These are phyloP conservation scores for Syrphus vitripennis DNA, from an alignment of 2,888 invertebrate genomes.

Conservation along the genomic window DNA sequence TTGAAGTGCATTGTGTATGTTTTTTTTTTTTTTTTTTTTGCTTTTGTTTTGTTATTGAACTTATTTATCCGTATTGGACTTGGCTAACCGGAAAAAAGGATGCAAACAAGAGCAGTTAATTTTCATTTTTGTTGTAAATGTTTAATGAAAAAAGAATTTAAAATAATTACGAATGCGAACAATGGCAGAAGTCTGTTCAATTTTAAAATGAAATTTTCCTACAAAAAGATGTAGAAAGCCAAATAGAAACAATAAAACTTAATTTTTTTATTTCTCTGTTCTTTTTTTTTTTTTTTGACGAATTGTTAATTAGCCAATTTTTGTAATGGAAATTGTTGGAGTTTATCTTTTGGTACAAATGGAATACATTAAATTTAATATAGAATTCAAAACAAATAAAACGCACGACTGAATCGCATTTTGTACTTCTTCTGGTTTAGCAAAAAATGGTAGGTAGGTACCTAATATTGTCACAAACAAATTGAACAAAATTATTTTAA, in stretches of 20 bases:
- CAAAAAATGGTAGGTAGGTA: neutral
- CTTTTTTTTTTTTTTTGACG: neutral
- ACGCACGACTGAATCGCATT: neutral
- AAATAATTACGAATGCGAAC: conserved; percentile 11
- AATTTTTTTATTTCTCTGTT: neutral
- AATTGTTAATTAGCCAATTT: conserved; percentile 1
- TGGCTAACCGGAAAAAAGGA: conserved; percentile 17
- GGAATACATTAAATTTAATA: neutral
- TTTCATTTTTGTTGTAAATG: neutral
- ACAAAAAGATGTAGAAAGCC: neutral
- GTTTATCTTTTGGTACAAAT: neutral
- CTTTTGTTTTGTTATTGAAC: neutral
- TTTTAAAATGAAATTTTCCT: neutral
- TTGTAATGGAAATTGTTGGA: neutral
- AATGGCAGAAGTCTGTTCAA: neutral
- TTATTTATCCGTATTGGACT: conserved; percentile 4
- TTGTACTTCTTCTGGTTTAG: neutral
- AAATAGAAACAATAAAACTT: neutral
- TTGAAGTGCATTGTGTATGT: neutral
- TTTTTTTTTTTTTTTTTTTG: neutral
- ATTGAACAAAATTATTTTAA: neutral
- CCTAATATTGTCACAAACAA: neutral
- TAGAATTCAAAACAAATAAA: neutral
- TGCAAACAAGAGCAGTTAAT: conserved; percentile 11
- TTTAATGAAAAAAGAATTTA: neutral